Conservation (phyloP, 2,113 vertebrate genomes). For the Garra rufa region DNA sequence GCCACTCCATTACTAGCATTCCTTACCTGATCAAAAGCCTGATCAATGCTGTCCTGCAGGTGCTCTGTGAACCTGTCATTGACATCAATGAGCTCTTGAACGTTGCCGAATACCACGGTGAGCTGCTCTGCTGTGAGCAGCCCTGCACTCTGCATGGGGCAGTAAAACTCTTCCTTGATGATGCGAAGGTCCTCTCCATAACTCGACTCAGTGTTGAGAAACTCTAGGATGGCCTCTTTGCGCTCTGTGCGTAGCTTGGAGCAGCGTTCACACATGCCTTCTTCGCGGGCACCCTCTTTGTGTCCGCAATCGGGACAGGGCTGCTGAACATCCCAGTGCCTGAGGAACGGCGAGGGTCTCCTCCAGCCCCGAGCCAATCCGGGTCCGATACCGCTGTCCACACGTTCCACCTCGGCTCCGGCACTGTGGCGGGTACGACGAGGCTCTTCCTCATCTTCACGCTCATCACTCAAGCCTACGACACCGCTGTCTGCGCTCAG, state of each 20-base stretch:
- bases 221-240: slow-evolving; percentile 90
- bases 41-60: slow-evolving; percentile 88
- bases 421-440: slow-evolving; percentile 64
- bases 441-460: slow-evolving; percentile 76
- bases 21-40: slow-evolving; percentile 85
- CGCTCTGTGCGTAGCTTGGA: slow-evolving; percentile 84
- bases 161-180: slow-evolving; percentile 89
- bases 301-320: slow-evolving; percentile 88
- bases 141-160: slow-evolving; percentile 86
- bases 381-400: slow-evolving; percentile 86
- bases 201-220: slow-evolving; percentile 89
- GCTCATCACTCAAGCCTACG: slow-evolving; percentile 81
- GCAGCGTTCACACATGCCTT: slow-evolving; percentile 85
- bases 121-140: slow-evolving; percentile 87
- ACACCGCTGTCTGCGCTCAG: slow-evolving; percentile 90
- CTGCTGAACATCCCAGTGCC: slow-evolving; percentile 82
- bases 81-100: slow-evolving; percentile 88
- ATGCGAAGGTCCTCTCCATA: slow-evolving; percentile 87
- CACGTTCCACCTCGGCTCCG: slow-evolving; percentile 81
- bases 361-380: slow-evolving; percentile 83
- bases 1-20: not conserved
- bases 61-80: slow-evolving; percentile 87
- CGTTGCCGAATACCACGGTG: slow-evolving; percentile 84
- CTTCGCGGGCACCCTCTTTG: slow-evolving; percentile 76
- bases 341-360: slow-evolving; percentile 76